Evolutionary conservation across 2,113 vertebrate genomes (phyloP).

Genomic region (Carassius carassius): DNA sequence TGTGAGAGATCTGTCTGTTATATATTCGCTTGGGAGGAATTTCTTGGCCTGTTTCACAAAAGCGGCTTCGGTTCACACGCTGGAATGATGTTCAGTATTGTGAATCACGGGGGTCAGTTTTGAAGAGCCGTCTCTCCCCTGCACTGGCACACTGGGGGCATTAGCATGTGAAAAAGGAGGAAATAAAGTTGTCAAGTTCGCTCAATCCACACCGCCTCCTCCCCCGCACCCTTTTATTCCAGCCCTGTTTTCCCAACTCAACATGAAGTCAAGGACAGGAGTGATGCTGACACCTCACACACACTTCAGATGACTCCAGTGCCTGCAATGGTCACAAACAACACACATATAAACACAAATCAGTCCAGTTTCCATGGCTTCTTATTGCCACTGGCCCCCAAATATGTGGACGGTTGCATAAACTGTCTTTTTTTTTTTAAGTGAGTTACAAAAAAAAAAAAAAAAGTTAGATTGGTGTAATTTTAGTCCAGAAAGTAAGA

Average conservation of each 20-base stretch:
- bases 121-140: conserved; percentile 41
- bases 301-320: conserved; percentile 14
- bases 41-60: conserved; percentile 33
- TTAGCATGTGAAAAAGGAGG: conserved; percentile 51
- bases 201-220: conserved; percentile 43
- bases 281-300: background rate
- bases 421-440: too few relatives aligned
- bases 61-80: conserved; percentile 37
- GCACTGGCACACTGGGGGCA: conserved; percentile 34
- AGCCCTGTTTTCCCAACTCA: conserved; percentile 56
- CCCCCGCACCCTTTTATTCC: conserved; percentile 57
- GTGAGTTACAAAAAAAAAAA: too few relatives aligned
- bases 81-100: conserved; percentile 21
- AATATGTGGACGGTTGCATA: background rate
- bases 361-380: too few relatives aligned
- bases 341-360: conserved; percentile 15
- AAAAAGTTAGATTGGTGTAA: too few relatives aligned
- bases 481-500: too few relatives aligned
- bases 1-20: conserved; percentile 5
- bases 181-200: conserved; percentile 50
- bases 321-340: conserved; percentile 7
- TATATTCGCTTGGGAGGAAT: conserved; percentile 33
- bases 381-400: background rate
- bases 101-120: conserved; percentile 35
- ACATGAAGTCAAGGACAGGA: conserved; percentile 45